phyloP scores from a whole-genome alignment of 2,888 invertebrate genomes.

The Trachelus troglodyta region DNA sequence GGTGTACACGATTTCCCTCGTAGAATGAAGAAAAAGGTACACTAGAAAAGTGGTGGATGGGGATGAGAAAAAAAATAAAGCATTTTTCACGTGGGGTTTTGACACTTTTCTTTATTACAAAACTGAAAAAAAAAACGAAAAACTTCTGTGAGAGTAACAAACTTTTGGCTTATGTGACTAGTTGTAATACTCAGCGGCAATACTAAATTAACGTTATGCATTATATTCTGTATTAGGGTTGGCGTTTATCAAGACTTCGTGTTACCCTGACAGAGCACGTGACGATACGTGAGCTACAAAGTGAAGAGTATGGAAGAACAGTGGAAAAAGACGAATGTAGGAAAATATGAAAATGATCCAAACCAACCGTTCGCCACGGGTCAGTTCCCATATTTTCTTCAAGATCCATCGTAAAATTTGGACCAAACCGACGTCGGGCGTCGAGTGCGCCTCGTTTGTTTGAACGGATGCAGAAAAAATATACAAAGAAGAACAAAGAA shows the following conservation, averaged over 20 bases:
- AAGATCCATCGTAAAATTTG: background rate
- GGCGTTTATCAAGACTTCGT: background rate
- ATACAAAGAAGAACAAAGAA: background rate
- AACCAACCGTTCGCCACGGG: background rate
- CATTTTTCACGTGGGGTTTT: constrained; percentile 29
- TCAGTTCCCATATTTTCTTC: background rate
- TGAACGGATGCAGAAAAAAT: background rate
- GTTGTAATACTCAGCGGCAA: constrained; percentile 64
- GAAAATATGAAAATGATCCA: background rate
- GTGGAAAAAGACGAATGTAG: background rate
- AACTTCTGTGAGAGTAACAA: constrained; percentile 60
- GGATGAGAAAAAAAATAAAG: background rate
- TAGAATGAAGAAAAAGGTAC: background rate
- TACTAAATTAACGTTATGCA: constrained; percentile 59
- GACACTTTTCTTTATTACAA: constrained; percentile 58
- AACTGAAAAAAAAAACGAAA: constrained; percentile 54
- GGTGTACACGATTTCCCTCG: too few species aligned
- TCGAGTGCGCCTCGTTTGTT: background rate
- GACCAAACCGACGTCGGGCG: too few species aligned
- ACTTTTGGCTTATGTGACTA: constrained; percentile 64
- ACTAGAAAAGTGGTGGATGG: background rate
- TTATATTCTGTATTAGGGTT: constrained; percentile 32
- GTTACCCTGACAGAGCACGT: background rate
- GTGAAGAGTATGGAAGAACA: background rate
- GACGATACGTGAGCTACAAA: background rate